phyloP scores from a whole-genome alignment of 2,113 vertebrate species.

The human (Homo sapiens) region DNA sequence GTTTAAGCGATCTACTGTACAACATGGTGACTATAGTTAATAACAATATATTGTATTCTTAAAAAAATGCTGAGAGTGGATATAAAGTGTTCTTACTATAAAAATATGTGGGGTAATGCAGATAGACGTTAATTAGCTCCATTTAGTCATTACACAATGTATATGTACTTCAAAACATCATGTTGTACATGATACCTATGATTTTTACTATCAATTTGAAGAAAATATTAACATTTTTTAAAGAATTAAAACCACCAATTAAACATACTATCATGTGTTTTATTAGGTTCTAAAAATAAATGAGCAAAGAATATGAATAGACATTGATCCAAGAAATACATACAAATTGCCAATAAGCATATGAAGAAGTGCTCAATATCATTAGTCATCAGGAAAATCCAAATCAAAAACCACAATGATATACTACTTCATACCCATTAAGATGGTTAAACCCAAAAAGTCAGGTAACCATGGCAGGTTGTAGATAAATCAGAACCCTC shows the following conservation, averaged over 20 bases:
- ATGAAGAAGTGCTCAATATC: not conserved
- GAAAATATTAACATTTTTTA: not conserved
- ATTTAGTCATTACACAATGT: not conserved
- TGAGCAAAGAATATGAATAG: not conserved
- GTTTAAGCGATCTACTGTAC: not conserved
- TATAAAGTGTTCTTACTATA: not conserved
- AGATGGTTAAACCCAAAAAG: not conserved
- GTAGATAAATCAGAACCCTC: not conserved
- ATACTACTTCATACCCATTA: not conserved
- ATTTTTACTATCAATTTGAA: not conserved
- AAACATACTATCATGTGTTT: not conserved
- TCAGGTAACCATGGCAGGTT: not conserved
- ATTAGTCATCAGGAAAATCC: not conserved
- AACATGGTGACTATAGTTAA: not conserved
- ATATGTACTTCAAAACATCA: not conserved
- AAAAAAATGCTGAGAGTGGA: not conserved
- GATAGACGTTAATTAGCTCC: not conserved
- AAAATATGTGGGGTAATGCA: not conserved
- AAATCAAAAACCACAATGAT: not conserved
- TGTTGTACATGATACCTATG: not conserved
- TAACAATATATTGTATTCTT: not conserved
- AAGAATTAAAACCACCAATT: not conserved
- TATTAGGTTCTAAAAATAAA: not conserved
- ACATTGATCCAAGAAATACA: not conserved
- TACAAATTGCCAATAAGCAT: not conserved